Conservation (phyloP, 2,797 vertebrate species). For the Chelon labrosus region DNA sequence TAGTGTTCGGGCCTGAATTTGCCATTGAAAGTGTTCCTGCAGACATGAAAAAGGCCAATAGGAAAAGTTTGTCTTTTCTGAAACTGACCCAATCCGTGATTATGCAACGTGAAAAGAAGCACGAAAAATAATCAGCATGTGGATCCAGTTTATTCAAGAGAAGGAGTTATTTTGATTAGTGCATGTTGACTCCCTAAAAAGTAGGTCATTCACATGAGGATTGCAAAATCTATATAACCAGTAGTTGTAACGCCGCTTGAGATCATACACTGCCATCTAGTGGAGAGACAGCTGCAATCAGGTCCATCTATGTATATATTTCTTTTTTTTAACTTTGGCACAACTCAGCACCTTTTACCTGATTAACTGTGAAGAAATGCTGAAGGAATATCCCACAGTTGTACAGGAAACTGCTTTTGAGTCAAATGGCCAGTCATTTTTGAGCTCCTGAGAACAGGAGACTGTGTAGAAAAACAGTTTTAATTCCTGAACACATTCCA, state of each 20-base stretch:
- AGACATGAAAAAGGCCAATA: slow-evolving; percentile 24
- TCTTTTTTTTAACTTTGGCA: no score
- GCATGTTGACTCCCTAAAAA: slow-evolving; percentile 68
- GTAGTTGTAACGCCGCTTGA: slow-evolving; percentile 11
- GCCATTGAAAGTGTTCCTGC: slow-evolving; percentile 96
- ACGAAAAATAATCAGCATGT: slow-evolving; percentile 53
- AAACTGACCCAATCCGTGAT: slow-evolving; percentile 55
- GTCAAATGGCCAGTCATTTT: no score
- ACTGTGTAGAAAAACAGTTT: no score
- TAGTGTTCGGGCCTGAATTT: slow-evolving; percentile 95
- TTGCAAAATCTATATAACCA: slow-evolving; percentile 61
- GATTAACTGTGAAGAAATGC: no score
- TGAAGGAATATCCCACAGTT: no score
- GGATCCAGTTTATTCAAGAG: slow-evolving; percentile 51
- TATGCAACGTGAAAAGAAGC: slow-evolving; percentile 52
- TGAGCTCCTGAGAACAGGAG: no score
- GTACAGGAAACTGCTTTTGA: no score
- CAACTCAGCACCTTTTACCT: no score
- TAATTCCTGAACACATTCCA: no score
- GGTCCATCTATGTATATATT: no score
- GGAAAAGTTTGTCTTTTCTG: slow-evolving; percentile 41
- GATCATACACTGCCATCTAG: slow-evolving; percentile 75
- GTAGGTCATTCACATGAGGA: slow-evolving; percentile 78
- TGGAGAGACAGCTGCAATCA: slow-evolving; percentile 51
- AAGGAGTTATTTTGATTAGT: slow-evolving; percentile 57